Percentiles rank a stretch among this genome's conserved stretches.
Evolutionary conservation across 2,888 invertebrate species (phyloP).

Genomic region (Andricus curvator): DNA sequence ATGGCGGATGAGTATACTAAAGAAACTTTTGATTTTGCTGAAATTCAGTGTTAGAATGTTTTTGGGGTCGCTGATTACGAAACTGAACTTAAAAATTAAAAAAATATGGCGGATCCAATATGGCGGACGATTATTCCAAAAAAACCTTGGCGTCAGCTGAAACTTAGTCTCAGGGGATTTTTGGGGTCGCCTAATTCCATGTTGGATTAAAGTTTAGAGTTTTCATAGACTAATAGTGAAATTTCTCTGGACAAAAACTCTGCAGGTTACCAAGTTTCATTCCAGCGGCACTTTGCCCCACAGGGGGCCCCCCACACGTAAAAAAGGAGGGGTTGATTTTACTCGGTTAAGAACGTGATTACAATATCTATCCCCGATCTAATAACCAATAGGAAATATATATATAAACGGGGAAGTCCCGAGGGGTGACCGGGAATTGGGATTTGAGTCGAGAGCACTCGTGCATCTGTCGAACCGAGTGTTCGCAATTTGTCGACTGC

Average conservation of each 20-base stretch:
- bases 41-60: too few relatives aligned
- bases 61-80: too few relatives aligned
- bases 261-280: slow-evolving; percentile 50
- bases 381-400: slow-evolving; percentile 65
- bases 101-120: too few relatives aligned
- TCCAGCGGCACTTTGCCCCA: slow-evolving; percentile 46
- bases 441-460: slow-evolving; percentile 64
- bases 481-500: slow-evolving; percentile 46
- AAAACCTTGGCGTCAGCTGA: too few relatives aligned
- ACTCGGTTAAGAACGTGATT: slow-evolving; percentile 69
- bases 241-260: slow-evolving; percentile 53
- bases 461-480: slow-evolving; percentile 63
- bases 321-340: slow-evolving; percentile 52
- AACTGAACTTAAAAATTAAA: too few relatives aligned
- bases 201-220: slow-evolving; percentile 49
- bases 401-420: slow-evolving; percentile 55
- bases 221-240: slow-evolving; percentile 49
- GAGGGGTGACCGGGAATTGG: slow-evolving; percentile 51
- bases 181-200: slow-evolving; percentile 39
- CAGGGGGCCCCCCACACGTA: slow-evolving; percentile 51
- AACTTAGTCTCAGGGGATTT: too few relatives aligned
- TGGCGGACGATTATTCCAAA: too few relatives aligned
- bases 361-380: slow-evolving; percentile 70
- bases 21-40: too few relatives aligned
- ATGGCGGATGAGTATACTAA: too few relatives aligned